A percentile compares a stretch with the other conserved stretches of the same genome.
These are phyloP conservation scores for Rhinichthys osculus DNA, from an alignment of 2,797 vertebrate species.

Conservation along the genomic window DNA sequence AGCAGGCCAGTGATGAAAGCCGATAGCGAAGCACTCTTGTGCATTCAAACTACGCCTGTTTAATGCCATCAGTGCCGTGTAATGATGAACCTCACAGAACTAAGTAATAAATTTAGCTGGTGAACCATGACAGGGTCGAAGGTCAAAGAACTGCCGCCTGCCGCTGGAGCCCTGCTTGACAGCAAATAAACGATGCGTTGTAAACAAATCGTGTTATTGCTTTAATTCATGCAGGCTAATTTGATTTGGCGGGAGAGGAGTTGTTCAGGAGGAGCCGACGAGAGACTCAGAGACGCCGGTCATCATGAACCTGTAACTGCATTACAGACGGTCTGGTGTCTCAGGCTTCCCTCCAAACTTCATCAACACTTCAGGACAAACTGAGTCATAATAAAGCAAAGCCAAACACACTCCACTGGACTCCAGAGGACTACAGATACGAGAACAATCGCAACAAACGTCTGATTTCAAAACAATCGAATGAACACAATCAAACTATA, in stretches of 20 bases:
- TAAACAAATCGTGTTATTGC: conserved; percentile 83
- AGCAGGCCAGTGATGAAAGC: conserved; percentile 1
- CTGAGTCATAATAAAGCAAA: background rate
- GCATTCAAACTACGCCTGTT: conserved; percentile 68
- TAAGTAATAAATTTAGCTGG: conserved; percentile 73
- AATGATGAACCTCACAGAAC: conserved; percentile 67
- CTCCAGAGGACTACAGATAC: conserved; percentile 4
- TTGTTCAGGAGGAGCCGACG: conserved; percentile 65
- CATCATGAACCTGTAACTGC: conserved; percentile 67
- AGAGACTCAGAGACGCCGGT: conserved; percentile 40
- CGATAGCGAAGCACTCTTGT: background rate
- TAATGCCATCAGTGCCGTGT: conserved; percentile 72
- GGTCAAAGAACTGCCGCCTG: conserved; percentile 71
- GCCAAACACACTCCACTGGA: conserved; percentile 68
- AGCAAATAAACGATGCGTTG: conserved; percentile 81
- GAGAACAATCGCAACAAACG: background rate
- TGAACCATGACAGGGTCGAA: conserved; percentile 74
- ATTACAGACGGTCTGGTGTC: conserved; percentile 71
- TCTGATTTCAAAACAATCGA: background rate
- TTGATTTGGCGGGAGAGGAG: conserved; percentile 75
- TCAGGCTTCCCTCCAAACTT: conserved; percentile 63
- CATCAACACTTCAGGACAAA: conserved; percentile 53
- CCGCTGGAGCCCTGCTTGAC: conserved; percentile 75
- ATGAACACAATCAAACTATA: background rate
- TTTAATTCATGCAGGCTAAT: conserved; percentile 85